These are phyloP conservation scores for Pampusana beccarii DNA, from an alignment of 2,113 vertebrate genomes.

Conservation along the genomic window DNA sequence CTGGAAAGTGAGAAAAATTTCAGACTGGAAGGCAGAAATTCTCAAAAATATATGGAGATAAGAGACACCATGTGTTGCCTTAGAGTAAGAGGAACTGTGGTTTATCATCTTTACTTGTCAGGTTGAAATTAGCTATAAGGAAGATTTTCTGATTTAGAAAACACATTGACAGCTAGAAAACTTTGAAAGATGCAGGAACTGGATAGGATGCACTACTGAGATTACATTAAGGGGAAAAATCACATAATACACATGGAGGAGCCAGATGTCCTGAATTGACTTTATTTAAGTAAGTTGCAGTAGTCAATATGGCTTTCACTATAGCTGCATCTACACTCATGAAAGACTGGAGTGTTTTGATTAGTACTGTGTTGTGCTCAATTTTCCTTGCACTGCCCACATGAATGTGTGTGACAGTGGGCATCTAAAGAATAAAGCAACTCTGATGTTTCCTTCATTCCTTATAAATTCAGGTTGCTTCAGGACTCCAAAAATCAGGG, in stretches of 20 bases:
- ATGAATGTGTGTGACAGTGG: background rate
- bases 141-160: background rate
- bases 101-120: background rate
- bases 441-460: background rate
- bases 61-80: background rate
- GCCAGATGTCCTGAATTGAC: background rate
- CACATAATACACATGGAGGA: background rate
- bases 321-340: background rate
- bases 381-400: background rate
- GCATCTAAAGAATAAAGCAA: background rate
- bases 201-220: background rate
- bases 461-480: background rate
- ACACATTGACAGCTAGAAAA: background rate
- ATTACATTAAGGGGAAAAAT: background rate
- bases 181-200: background rate
- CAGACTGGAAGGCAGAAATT: background rate
- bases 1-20: background rate
- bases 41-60: background rate
- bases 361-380: background rate
- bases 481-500: slow-evolving; percentile 21
- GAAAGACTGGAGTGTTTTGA: background rate
- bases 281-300: background rate
- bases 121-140: background rate
- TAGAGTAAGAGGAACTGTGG: background rate
- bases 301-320: background rate